Percentiles rank a stretch among this genome's conserved stretches.
Evolutionary conservation across 2,888 invertebrate genomes (phyloP).

Genomic region (Germaria angustata): DNA sequence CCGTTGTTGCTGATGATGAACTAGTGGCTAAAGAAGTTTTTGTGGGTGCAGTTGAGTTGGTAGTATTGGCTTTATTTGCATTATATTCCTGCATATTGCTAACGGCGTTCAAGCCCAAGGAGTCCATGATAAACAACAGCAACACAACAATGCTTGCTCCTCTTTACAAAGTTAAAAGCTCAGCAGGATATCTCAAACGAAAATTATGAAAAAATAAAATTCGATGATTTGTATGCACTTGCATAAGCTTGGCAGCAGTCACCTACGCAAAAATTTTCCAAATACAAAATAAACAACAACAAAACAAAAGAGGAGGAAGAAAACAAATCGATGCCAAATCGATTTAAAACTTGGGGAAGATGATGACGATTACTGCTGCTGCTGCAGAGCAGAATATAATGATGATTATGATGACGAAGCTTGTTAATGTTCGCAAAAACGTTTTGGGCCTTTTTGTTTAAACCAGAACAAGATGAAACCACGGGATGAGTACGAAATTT

Average conservation of each 20-base stretch:
- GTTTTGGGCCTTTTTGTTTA: constrained; percentile 31
- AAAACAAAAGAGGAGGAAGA: neutral
- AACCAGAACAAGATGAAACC: constrained; percentile 62
- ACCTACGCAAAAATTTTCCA: constrained; percentile 60
- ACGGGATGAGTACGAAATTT: constrained; percentile 76
- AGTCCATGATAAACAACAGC: constrained; percentile 61
- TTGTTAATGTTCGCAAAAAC: constrained; percentile 68
- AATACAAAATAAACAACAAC: neutral
- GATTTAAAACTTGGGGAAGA: constrained; percentile 50
- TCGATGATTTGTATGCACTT: constrained; percentile 50
- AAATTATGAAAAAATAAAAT: constrained; percentile 26
- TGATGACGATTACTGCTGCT: constrained; percentile 45
- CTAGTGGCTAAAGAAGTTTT: constrained; percentile 61
- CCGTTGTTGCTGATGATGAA: constrained; percentile 8
- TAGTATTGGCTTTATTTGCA: constrained; percentile 24
- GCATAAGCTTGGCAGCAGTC: constrained; percentile 32
- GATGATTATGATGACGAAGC: constrained; percentile 64
- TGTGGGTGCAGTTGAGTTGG: constrained; percentile 55
- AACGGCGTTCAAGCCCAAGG: constrained; percentile 59
- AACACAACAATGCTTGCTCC: neutral
- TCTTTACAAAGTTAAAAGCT: constrained; percentile 49
- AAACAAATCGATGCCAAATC: constrained; percentile 63
- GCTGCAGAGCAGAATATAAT: constrained; percentile 26
- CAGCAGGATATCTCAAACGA: constrained; percentile 63
- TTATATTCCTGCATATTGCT: constrained; percentile 61